Evolutionary conservation across 2,797 vertebrate species (phyloP).

Genomic region (Lophotriccus pileatus): DNA sequence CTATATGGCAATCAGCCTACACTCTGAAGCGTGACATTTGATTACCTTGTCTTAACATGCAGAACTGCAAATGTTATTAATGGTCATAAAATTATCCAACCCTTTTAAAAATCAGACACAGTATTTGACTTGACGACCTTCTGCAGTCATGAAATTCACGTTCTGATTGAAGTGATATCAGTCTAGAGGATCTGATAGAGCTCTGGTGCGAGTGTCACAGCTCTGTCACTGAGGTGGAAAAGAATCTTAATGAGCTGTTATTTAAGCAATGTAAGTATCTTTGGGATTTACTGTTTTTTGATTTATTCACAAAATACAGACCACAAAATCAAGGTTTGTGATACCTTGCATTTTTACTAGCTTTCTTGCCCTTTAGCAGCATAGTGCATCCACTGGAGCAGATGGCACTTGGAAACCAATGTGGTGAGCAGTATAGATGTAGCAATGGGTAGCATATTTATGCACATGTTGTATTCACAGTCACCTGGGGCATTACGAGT

Average conservation of each 20-base stretch:
- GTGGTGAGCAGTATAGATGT: background rate
- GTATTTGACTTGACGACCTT: conserved; percentile 62
- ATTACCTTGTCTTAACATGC: conserved; percentile 59
- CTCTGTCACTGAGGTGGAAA: conserved; percentile 37
- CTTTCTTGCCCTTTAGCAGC: background rate
- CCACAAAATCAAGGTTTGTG: background rate
- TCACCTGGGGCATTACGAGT: background rate
- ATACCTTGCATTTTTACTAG: background rate
- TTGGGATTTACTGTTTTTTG: background rate
- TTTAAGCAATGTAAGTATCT: background rate
- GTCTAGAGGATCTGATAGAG: conserved; percentile 39
- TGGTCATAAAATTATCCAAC: conserved; percentile 65
- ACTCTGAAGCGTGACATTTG: conserved; percentile 22
- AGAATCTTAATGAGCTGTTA: conserved; percentile 46
- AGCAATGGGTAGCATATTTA: background rate
- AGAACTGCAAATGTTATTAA: conserved; percentile 62
- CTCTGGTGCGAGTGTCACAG: conserved; percentile 49
- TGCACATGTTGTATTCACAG: background rate
- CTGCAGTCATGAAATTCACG: conserved; percentile 50
- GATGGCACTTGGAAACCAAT: background rate
- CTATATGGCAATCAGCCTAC: conserved; percentile 19
- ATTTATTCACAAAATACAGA: background rate
- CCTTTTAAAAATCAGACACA: conserved; percentile 67
- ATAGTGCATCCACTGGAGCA: background rate
- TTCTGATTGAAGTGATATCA: conserved; percentile 57